A percentile compares a stretch with the other conserved stretches of the same genome.
These are phyloP conservation scores for Neoitamus cyanurus DNA, from an alignment of 2,888 invertebrate species.

Conservation along the genomic window DNA sequence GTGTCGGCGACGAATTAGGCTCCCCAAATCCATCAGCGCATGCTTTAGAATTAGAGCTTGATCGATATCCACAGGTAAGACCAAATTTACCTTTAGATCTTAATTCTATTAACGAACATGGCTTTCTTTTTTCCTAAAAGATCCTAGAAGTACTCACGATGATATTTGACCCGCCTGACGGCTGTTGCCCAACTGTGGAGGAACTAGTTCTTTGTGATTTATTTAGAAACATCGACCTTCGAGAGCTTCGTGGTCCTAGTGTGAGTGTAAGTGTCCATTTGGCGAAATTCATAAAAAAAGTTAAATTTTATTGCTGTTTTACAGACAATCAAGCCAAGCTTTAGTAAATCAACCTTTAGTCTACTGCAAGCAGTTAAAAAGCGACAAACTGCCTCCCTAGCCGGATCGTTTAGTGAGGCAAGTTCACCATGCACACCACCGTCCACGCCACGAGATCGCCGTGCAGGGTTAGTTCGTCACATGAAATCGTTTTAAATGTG, in stretches of 20 bases:
- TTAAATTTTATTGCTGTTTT: not conserved
- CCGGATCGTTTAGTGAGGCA: slow-evolving; percentile 65
- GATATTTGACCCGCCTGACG: slow-evolving; percentile 78
- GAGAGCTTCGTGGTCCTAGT: slow-evolving; percentile 87
- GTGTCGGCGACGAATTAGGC: slow-evolving; percentile 84
- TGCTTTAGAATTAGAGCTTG: slow-evolving; percentile 77
- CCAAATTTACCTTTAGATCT: not conserved
- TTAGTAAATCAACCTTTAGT: slow-evolving; percentile 65
- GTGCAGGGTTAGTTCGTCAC: slow-evolving; percentile 62
- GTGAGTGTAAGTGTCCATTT: slow-evolving; percentile 72
- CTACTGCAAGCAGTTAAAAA: slow-evolving; percentile 66
- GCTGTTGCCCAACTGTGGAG: slow-evolving; percentile 79
- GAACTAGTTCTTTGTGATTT: slow-evolving; percentile 85
- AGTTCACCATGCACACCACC: slow-evolving; percentile 67
- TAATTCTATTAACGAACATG: not conserved
- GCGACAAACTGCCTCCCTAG: slow-evolving; percentile 65
- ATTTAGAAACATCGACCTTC: slow-evolving; percentile 87
- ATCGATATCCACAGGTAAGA: slow-evolving; percentile 78
- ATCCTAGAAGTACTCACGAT: slow-evolving; percentile 81
- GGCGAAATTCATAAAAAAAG: slow-evolving; percentile 7
- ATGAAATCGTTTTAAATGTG: slow-evolving; percentile 26
- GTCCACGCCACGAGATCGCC: slow-evolving; percentile 65
- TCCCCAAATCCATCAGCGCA: slow-evolving; percentile 79
- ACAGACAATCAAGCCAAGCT: slow-evolving; percentile 66
- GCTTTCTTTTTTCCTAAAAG: slow-evolving; percentile 64